A percentile compares a stretch with the other conserved stretches of the same genome.
phyloP scores from a whole-genome alignment of 30 jellyfish, hydroid and myxozoan genomes.

The Phacellophora camtschatica region DNA sequence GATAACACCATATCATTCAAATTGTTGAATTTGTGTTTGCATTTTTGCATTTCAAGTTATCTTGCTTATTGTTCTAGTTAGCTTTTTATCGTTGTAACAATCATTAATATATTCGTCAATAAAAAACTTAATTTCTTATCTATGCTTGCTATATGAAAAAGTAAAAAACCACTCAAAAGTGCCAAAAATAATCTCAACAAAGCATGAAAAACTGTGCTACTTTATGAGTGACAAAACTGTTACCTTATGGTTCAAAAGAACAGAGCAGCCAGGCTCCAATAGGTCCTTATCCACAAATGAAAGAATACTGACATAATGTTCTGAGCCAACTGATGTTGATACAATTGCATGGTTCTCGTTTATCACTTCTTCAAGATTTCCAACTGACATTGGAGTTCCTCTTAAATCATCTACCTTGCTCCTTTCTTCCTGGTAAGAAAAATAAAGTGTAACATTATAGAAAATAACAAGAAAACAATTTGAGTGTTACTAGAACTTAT shows the following conservation, averaged over 20 bases:
- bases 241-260: slow-evolving; percentile 91
- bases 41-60: too few species aligned
- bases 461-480: too few species aligned
- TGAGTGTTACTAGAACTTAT: too few species aligned
- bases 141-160: too few species aligned
- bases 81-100: too few species aligned
- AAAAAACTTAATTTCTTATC: too few species aligned
- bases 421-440: slow-evolving; percentile 83
- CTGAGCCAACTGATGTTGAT: slow-evolving; percentile 99
- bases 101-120: too few species aligned
- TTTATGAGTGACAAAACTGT: not conserved
- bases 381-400: slow-evolving; percentile 99
- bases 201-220: not conserved
- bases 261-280: slow-evolving; percentile 97
- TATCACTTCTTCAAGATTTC: slow-evolving; percentile 95
- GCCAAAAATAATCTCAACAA: too few species aligned
- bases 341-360: slow-evolving; percentile 99
- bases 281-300: slow-evolving; percentile 97
- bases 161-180: too few species aligned
- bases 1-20: too few species aligned
- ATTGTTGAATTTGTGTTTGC: too few species aligned
- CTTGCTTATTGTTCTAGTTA: too few species aligned
- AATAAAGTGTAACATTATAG: not conserved
- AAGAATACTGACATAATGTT: slow-evolving; percentile 93
- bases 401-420: slow-evolving; percentile 96